Percentiles rank a stretch among this genome's conserved stretches.
Conservation (phyloP, 2,888 invertebrate species). For the Griposia aprilina region DNA sequence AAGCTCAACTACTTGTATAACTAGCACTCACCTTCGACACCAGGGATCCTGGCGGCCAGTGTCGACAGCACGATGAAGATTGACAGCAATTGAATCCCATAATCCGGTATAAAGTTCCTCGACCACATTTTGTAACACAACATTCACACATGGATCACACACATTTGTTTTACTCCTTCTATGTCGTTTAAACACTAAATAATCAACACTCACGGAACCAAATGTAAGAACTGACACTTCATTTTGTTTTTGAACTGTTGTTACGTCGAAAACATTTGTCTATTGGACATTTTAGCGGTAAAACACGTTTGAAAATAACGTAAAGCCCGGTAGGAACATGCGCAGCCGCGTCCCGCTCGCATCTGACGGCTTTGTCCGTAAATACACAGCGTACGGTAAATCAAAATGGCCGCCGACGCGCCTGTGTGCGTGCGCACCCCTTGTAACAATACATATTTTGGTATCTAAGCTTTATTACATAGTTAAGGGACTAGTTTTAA, state of each 20-base stretch:
- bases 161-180: constrained; percentile 90
- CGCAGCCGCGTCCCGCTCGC: constrained; percentile 90
- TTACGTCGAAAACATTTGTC: constrained; percentile 84
- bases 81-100: constrained; percentile 92
- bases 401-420: constrained; percentile 88
- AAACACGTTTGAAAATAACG: constrained; percentile 85
- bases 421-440: constrained; percentile 86
- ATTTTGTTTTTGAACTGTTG: constrained; percentile 89
- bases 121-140: constrained; percentile 92
- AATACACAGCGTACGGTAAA: constrained; percentile 90
- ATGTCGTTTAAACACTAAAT: constrained; percentile 86
- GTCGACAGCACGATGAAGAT: constrained; percentile 85
- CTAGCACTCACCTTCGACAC: constrained; percentile 91
- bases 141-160: constrained; percentile 91
- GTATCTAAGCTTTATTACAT: constrained; percentile 66
- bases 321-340: constrained; percentile 86
- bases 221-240: constrained; percentile 90
- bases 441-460: constrained; percentile 73
- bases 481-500: constrained; percentile 57
- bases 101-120: constrained; percentile 92
- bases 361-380: constrained; percentile 91
- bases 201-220: constrained; percentile 89
- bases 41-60: constrained; percentile 86
- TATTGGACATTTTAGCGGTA: constrained; percentile 89
- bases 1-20: constrained; percentile 83